Conservation (phyloP, 2,888 invertebrate genomes). For the Actias luna region DNA sequence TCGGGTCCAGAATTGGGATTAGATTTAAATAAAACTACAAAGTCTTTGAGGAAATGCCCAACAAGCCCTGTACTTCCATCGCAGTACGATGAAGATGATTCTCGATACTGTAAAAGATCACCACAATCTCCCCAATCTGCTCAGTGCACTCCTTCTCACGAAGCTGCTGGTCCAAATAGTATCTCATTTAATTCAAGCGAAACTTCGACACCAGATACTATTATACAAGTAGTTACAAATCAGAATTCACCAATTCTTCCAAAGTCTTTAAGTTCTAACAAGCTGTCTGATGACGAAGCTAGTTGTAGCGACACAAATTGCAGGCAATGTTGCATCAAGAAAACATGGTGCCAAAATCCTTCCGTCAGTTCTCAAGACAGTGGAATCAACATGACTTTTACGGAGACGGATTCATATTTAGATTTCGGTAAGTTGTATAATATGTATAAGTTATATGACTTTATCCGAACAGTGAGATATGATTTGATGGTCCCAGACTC, state of each 20-base stretch:
- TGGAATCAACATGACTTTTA: constrained; percentile 88
- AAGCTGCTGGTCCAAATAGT: constrained; percentile 70
- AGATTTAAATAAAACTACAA: constrained; percentile 55
- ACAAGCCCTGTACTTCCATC: constrained; percentile 70
- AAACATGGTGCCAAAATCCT: constrained; percentile 84
- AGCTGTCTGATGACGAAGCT: constrained; percentile 82
- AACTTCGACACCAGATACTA: constrained; percentile 77
- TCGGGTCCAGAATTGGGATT: constrained; percentile 73
- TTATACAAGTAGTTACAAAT: constrained; percentile 73
- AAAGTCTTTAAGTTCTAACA: constrained; percentile 80
- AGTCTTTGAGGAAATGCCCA: constrained; percentile 67
- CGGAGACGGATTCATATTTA: constrained; percentile 84
- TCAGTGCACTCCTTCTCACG: constrained; percentile 70
- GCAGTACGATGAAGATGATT: constrained; percentile 64
- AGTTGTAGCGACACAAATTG: constrained; percentile 68
- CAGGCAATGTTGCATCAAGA: constrained; percentile 76
- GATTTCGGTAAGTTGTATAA: constrained; percentile 63
- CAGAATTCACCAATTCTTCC: constrained; percentile 69
- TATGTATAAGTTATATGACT: neutral
- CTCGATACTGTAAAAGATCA: constrained; percentile 51
- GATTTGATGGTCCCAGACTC: too few species aligned
- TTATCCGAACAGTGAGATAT: neutral
- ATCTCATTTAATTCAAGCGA: constrained; percentile 79
- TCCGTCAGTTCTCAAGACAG: constrained; percentile 90
- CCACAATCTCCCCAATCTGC: constrained; percentile 71